phyloP scores from a whole-genome alignment of 2,113 vertebrate genomes.

The Indicator maculatus region DNA sequence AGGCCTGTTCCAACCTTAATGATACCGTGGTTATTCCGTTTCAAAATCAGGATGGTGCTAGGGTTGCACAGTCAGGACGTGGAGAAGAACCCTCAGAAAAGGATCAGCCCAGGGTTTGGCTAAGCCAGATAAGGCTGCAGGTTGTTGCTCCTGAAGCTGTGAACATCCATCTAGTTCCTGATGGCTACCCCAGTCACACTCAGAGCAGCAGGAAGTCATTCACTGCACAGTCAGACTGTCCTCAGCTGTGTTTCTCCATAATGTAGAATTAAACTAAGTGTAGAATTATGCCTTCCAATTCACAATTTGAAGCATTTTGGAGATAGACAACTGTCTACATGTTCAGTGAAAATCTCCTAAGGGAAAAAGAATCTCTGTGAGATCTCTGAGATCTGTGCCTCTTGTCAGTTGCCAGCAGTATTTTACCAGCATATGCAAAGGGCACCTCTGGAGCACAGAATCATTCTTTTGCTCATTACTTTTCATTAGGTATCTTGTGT shows the following conservation, averaged over 20 bases:
- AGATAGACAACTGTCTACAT: fast-evolving
- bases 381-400: background rate
- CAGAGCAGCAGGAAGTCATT: background rate
- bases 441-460: background rate
- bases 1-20: too few species aligned
- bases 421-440: background rate
- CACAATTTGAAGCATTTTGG: background rate
- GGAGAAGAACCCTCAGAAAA: background rate
- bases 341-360: background rate
- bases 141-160: background rate
- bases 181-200: fast-evolving
- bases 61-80: fast-evolving
- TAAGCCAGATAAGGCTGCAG: background rate
- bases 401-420: background rate
- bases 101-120: background rate
- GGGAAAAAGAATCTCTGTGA: background rate
- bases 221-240: fast-evolving
- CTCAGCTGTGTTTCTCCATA: background rate
- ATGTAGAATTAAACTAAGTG: fast-evolving
- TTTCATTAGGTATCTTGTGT: background rate
- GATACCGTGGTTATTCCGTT: background rate
- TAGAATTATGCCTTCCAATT: background rate
- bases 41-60: background rate
- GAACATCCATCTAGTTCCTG: background rate
- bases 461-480: background rate